Conservation (phyloP, 2,797 vertebrate species). For the Discoglossus pictus region DNA sequence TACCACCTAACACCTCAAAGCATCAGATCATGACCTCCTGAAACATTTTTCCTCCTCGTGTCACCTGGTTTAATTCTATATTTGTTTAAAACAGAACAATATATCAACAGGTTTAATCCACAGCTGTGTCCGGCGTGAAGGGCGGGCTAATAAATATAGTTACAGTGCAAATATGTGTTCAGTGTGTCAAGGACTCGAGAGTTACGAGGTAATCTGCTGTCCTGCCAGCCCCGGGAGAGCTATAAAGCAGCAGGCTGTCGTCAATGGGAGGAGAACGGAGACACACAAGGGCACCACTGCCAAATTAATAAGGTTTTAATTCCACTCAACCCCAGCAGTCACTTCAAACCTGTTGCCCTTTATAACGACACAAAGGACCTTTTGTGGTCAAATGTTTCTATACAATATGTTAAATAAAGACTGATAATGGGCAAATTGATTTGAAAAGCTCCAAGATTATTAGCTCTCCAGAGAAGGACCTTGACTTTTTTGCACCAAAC, state of each 20-base stretch:
- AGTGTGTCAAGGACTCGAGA: conserved; percentile 62
- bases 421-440: no score
- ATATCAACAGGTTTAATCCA: conserved; percentile 29
- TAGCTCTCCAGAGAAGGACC: no score
- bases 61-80: conserved; percentile 24
- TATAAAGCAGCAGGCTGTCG: conserved; percentile 57
- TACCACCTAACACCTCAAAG: no score
- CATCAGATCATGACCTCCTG: no score
- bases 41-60: no score
- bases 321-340: conserved; percentile 48
- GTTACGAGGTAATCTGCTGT: conserved; percentile 65
- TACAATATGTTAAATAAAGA: no score
- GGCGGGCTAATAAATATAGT: conserved; percentile 61
- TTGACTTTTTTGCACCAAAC: no score
- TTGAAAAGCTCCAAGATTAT: no score
- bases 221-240: conserved; percentile 57
- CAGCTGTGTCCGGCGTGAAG: conserved; percentile 5
- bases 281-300: conserved; percentile 54
- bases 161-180: conserved; percentile 62
- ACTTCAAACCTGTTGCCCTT: conserved; percentile 5
- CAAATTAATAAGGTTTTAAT: conserved; percentile 55
- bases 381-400: no score
- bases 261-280: conserved; percentile 52
- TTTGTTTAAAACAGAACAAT: conserved; percentile 20
- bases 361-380: no score